phyloP scores from a whole-genome alignment of 2,888 invertebrate species.

The Lepidochitona cinerea region DNA sequence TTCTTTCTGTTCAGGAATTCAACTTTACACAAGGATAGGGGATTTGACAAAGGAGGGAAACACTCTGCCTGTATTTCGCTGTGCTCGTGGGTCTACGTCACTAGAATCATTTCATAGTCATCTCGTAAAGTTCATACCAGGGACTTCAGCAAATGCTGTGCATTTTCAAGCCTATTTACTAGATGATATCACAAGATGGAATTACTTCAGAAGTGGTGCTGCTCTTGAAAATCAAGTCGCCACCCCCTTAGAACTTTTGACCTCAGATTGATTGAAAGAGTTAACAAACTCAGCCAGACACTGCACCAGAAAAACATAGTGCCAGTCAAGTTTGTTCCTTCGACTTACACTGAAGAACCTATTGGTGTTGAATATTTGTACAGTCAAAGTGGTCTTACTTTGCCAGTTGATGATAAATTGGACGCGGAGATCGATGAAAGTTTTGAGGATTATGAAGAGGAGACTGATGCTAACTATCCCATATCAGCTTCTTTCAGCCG shows the following conservation, averaged over 20 bases:
- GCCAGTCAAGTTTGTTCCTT: slow-evolving; percentile 12
- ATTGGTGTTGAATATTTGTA: slow-evolving; percentile 39
- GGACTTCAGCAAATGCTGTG: not conserved
- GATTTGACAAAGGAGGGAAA: slow-evolving; percentile 35
- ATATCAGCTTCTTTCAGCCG: no score
- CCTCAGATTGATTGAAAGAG: slow-evolving; percentile 33
- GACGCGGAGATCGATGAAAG: slow-evolving; percentile 26
- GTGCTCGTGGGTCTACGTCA: slow-evolving; percentile 45
- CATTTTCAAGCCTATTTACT: slow-evolving; percentile 17
- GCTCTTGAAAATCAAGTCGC: not conserved
- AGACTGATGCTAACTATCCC: no score
- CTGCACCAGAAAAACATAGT: not conserved
- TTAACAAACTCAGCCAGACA: slow-evolving; percentile 12
- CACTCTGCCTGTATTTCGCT: slow-evolving; percentile 34
- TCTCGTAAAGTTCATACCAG: slow-evolving; percentile 11
- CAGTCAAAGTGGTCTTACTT: slow-evolving; percentile 9
- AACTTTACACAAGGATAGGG: slow-evolving; percentile 32
- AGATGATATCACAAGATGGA: slow-evolving; percentile 15
- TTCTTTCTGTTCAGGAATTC: not conserved
- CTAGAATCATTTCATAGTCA: slow-evolving; percentile 48
- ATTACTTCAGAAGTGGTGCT: not conserved
- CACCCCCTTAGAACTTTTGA: slow-evolving; percentile 5
- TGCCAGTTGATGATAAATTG: not conserved
- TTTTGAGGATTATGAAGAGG: slow-evolving; percentile 26
- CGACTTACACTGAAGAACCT: slow-evolving; percentile 33